Evolutionary conservation across 1,140 invertebrate genomes (phyloP).

Genomic region (Drosophila auraria): DNA sequence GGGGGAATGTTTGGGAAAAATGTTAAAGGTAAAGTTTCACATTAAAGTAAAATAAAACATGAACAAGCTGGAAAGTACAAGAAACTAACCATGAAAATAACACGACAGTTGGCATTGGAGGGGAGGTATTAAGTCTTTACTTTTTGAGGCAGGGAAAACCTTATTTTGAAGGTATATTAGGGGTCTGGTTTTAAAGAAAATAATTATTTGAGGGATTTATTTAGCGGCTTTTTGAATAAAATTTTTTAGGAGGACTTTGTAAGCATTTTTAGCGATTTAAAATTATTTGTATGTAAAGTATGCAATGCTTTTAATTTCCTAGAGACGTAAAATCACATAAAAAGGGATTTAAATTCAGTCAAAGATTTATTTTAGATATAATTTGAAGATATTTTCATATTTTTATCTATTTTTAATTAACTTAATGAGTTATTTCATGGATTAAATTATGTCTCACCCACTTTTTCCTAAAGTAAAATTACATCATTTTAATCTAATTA

Average conservation of each 20-base stretch:
- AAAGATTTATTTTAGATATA: too few species aligned
- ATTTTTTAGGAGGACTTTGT: neutral
- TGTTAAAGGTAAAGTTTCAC: constrained; percentile 35
- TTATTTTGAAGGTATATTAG: neutral
- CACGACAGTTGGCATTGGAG: neutral
- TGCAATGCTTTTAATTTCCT: neutral
- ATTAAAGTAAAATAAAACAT: constrained; percentile 33
- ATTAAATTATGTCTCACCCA: neutral
- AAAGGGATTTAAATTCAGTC: too few species aligned
- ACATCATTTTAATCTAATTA: constrained; percentile 7
- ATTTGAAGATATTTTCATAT: too few species aligned
- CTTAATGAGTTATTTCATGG: neutral
- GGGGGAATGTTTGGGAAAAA: constrained; percentile 12
- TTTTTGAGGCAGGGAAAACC: neutral
- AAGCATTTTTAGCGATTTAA: rapidly evolving
- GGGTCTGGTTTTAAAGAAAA: neutral
- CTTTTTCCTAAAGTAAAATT: neutral
- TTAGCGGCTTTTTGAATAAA: neutral
- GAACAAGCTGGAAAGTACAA: constrained; percentile 7
- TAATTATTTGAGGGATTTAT: neutral
- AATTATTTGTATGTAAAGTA: neutral
- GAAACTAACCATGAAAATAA: constrained; percentile 8
- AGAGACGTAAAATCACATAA: neutral
- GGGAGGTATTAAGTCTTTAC: neutral
- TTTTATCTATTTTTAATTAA: neutral